Percentiles rank a stretch among this genome's conserved stretches.
Conservation (phyloP, 2,113 vertebrate species). For the Crypturellus undulatus region DNA sequence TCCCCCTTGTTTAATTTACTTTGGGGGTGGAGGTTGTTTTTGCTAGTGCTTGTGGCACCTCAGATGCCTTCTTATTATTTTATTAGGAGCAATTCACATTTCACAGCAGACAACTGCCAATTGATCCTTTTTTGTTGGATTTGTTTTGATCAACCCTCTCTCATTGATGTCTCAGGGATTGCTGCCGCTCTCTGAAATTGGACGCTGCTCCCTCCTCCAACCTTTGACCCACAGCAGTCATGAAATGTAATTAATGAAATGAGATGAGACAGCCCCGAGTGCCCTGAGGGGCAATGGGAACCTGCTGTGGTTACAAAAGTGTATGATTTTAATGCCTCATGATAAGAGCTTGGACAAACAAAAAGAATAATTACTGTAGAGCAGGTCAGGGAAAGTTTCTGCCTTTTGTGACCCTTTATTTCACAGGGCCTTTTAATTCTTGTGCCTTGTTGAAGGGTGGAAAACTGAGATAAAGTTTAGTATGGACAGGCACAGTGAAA, state of each 20-base stretch:
- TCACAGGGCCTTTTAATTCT: neutral
- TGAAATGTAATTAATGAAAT: slow-evolving; percentile 81
- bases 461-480: neutral
- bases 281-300: slow-evolving; percentile 70
- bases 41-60: neutral
- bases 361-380: slow-evolving; percentile 55
- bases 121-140: slow-evolving; percentile 52
- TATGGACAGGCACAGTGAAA: neutral
- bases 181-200: slow-evolving; percentile 69
- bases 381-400: slow-evolving; percentile 58
- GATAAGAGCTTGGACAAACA: slow-evolving; percentile 66
- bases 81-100: slow-evolving; percentile 40
- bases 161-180: slow-evolving; percentile 53
- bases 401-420: slow-evolving; percentile 60
- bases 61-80: slow-evolving; percentile 18
- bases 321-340: slow-evolving; percentile 72
- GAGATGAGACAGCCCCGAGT: slow-evolving; percentile 70
- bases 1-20: neutral
- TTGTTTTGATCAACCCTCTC: slow-evolving; percentile 26
- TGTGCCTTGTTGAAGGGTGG: slow-evolving; percentile 1
- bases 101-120: slow-evolving; percentile 51
- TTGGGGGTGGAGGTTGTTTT: neutral
- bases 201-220: slow-evolving; percentile 56
- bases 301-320: slow-evolving; percentile 71
- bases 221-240: slow-evolving; percentile 68